Base-by-base conservation (phyloP, 2,797 vertebrate species). In the Myotis daubentonii region DNA sequence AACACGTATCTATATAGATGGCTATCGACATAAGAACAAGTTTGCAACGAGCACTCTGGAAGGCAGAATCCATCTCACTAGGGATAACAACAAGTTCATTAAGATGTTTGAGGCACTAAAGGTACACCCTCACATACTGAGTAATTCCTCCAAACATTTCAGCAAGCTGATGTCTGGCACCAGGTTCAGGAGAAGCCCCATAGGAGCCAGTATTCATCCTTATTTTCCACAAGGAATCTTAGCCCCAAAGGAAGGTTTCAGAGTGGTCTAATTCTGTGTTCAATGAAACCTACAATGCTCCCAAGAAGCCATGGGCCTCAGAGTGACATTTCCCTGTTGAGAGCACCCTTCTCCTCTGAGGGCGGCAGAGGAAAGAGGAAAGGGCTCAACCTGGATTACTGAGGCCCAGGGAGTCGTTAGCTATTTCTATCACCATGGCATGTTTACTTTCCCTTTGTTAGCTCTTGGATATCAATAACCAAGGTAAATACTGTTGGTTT, bases 101-200 rank as follows among this genome's bases (percentile, higher is more conserved):
- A 17, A 36, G 4, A 8, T 25, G 19, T 57, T 36, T 57, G 36
- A 20, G 55, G 47, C 0, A 41, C 36, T 38, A 12, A 0, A 44
- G 33, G 44, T 22, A 10, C 16, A 16, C n/a, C 5, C 19, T n/a
- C 1, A 38, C 15, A 28, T 1, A 0, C 20, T 8, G 12, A 38
- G 53, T 57, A 79, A 79, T 23, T 23, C 22, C 16, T n/a, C 19
- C 17, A 23, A 23, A 8, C 3, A 65, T 12, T 41, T 15, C 30
- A 53, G 11, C 2, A 53, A 25, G 51, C 30, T 17, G 36, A 75
- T 49, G 20, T 10, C 9, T 53, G 41, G 17, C 10, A 28, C 33
- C 1, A 1, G 10, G 57, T 87, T 80, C 57, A 41, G 2, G 38
- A 38, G 2, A 65, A 4, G 57, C 20, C 28, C 81, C 16, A 2